These are phyloP conservation scores for Baryphthengus martii DNA, from an alignment of 2,113 vertebrate genomes.

Conservation along the genomic window DNA sequence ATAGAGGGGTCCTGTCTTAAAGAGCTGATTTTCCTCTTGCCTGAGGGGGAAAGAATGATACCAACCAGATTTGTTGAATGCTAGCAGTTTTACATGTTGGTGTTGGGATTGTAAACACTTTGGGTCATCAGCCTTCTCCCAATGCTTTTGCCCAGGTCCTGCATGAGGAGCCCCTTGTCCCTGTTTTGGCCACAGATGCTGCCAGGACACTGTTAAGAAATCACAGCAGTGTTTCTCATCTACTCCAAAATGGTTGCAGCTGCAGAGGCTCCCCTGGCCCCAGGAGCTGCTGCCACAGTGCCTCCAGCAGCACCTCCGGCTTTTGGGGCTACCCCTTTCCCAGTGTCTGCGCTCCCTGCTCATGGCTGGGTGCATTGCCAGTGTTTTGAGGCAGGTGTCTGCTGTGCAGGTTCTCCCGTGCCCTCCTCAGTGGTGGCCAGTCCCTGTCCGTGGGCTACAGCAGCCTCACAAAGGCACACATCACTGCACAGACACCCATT, in stretches of 20 bases:
- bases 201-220: not conserved
- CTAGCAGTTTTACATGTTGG: not conserved
- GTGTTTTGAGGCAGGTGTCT: not conserved
- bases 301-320: not conserved
- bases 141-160: not conserved
- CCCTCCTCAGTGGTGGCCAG: not conserved
- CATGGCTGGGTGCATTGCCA: too few relatives aligned
- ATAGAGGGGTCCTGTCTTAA: not conserved
- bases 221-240: not conserved
- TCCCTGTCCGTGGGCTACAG: not conserved
- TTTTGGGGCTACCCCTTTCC: not conserved
- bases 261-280: not conserved
- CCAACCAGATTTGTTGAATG: constrained; percentile 48
- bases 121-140: not conserved
- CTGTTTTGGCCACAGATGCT: not conserved
- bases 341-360: not conserved
- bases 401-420: not conserved
- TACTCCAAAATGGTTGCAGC: not conserved
- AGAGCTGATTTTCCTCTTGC: constrained; percentile 47
- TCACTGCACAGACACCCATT: rapidly evolving
- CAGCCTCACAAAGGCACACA: not conserved
- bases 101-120: constrained; percentile 1
- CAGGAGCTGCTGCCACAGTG: not conserved
- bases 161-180: not conserved
- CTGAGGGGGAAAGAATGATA: constrained; percentile 26